Evolutionary conservation across 2,888 invertebrate genomes (phyloP), one percentile per base, ranked within the genome.

Genomic region (Andrena haemorrhoa): DNA sequence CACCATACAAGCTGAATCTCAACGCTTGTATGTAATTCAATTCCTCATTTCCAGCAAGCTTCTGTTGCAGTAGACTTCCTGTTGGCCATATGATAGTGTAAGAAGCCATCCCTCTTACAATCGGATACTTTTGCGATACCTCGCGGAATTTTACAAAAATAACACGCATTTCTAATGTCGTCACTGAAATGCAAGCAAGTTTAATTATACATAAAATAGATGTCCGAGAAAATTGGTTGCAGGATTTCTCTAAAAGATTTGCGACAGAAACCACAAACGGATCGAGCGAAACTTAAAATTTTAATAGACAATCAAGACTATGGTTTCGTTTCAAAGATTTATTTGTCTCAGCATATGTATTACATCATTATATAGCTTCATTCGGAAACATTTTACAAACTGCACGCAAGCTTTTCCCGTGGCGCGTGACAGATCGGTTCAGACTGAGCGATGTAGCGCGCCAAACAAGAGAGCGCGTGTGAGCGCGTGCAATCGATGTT

Each of bases 1-100:
- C 96, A n/a, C 97, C 98, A 93, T 97, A 97, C 68, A 97, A 90
- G 90, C 97, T 96, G 94, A 96, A 98, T 81, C 97, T 95, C 51
- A 96, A 94, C 85, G 96, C 96, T 91, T 97, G 95, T 93, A 86
- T 70, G 31, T 92, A 92, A 84, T 94, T 93, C 12, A 94, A 74
- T 75, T 94, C 89, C n/a, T 93, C 88, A 16, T 92, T 92, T 41
- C 93, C 92, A 2, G 89, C 89, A 4, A 94, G 89, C 81, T 93
- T 94, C 92, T 96, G 96, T 87, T 96, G 96, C 63, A 95, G 92
- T 61, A 96, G 90, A 89, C 95, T 95, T 33, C 95, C 96, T 16
- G 94, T 93, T 6, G 96, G 96, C 96, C 95, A 96, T 60, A 96
- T 94, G 0, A 95, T 91, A 0, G 95, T 94, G 89, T 96, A 96